A percentile compares a stretch with the other conserved stretches of the same genome.
Evolutionary conservation across 2,113 vertebrate species (phyloP).

Genomic region (Erythrocercus mccallii): DNA sequence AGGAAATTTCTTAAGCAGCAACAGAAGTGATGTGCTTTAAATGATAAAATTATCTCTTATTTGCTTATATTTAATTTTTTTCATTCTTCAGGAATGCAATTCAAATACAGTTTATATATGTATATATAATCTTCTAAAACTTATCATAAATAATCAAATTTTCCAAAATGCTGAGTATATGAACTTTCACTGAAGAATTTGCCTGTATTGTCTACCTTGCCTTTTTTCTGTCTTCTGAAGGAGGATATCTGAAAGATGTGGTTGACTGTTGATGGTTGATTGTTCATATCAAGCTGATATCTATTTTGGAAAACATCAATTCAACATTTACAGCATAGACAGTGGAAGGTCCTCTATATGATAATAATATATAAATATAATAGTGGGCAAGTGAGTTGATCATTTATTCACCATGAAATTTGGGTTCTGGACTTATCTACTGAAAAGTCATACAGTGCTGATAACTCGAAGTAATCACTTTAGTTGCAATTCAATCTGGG

Average conservation of each 20-base stretch:
- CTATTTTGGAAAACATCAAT: not conserved
- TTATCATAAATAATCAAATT: not conserved
- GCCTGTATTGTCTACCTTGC: not conserved
- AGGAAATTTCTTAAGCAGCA: not conserved
- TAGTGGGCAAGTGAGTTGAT: not conserved
- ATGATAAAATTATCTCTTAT: not conserved
- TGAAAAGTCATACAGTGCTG: not conserved
- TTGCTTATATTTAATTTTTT: not conserved
- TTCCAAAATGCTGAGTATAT: not conserved
- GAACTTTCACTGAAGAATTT: not conserved
- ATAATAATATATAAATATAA: not conserved
- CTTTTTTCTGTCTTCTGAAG: not conserved
- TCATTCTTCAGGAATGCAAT: not conserved
- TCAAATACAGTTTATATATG: not conserved
- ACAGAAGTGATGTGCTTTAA: not conserved
- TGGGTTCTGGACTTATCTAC: not conserved
- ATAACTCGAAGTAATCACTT: not conserved
- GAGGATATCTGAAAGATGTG: not conserved
- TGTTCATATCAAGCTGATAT: not conserved
- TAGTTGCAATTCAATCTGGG: not conserved
- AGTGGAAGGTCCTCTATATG: not conserved
- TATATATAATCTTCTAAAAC: not conserved
- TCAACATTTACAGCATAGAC: not conserved
- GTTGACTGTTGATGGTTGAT: not conserved
- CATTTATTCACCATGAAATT: not conserved